Percentiles rank a stretch among this genome's conserved stretches.
These are phyloP conservation scores for Fissipunctia ypsillon DNA, from an alignment of 2,888 invertebrate species.

Conservation along the genomic window DNA sequence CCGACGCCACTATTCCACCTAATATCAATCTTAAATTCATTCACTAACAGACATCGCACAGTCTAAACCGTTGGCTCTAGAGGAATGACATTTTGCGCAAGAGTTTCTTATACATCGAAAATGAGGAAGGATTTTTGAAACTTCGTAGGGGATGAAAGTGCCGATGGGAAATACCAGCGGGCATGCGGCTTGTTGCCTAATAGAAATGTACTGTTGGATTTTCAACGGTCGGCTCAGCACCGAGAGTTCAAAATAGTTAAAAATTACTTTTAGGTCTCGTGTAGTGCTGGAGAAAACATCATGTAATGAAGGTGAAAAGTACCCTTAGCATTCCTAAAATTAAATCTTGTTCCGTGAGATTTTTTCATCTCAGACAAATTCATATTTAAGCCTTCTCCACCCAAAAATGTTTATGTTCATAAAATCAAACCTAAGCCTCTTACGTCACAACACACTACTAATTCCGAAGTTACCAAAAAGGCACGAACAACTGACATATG, in stretches of 20 bases:
- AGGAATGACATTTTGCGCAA: too few relatives aligned
- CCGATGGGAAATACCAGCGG: too few relatives aligned
- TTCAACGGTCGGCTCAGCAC: neutral
- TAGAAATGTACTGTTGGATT: too few relatives aligned
- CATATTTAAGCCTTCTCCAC: neutral
- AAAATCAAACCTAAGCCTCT: slow-evolving; percentile 6
- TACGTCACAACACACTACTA: slow-evolving; percentile 11
- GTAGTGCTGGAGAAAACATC: neutral
- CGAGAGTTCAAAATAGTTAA: neutral
- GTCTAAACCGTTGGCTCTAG: too few relatives aligned
- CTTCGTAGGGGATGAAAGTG: too few relatives aligned
- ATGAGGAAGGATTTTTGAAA: too few relatives aligned
- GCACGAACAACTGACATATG: neutral
- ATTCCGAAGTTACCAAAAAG: slow-evolving; percentile 4
- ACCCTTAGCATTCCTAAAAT: neutral
- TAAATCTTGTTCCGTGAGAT: neutral
- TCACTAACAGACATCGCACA: too few relatives aligned
- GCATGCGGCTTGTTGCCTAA: too few relatives aligned
- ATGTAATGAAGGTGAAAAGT: neutral
- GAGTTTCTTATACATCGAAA: too few relatives aligned
- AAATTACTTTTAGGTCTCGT: neutral
- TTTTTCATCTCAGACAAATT: neutral
- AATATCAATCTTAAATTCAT: too few relatives aligned
- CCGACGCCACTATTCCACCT: too few relatives aligned
- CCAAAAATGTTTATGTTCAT: neutral